Percentiles rank a stretch among this genome's conserved stretches.
Evolutionary conservation across 2,888 invertebrate genomes (phyloP).

Genomic region (Ectemnius continuus): DNA sequence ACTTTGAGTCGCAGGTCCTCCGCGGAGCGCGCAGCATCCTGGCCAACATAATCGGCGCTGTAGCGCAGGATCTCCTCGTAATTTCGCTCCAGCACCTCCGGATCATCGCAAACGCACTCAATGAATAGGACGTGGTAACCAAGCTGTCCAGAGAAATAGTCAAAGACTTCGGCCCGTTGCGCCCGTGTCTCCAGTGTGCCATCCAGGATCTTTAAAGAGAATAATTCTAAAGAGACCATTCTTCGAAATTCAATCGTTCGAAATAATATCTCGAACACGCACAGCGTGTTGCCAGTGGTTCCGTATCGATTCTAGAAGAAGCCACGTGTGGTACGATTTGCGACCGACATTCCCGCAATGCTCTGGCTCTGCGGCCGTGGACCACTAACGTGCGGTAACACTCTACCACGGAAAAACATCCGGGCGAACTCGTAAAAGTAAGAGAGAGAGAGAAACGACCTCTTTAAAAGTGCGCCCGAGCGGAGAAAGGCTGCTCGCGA

Average conservation of each 20-base stretch:
- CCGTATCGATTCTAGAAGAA: neutral
- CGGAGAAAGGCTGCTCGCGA: constrained; percentile 41
- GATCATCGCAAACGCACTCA: constrained; percentile 94
- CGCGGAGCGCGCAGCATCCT: constrained; percentile 88
- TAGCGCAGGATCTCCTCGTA: constrained; percentile 90
- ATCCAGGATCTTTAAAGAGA: constrained; percentile 87
- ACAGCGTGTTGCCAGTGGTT: too few species aligned
- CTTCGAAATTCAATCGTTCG: too few species aligned
- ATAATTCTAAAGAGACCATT: constrained; percentile 23
- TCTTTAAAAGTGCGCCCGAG: constrained; percentile 14
- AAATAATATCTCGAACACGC: too few species aligned
- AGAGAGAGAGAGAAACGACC: constrained; percentile 23
- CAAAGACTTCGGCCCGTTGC: constrained; percentile 87
- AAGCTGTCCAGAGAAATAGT: constrained; percentile 85
- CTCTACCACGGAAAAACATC: constrained; percentile 22
- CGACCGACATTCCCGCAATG: neutral
- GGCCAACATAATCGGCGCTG: constrained; percentile 91
- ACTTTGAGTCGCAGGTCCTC: constrained; percentile 90
- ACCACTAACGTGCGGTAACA: neutral
- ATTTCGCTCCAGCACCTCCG: constrained; percentile 84
- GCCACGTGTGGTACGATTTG: neutral
- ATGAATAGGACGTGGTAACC: constrained; percentile 94
- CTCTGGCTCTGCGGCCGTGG: neutral
- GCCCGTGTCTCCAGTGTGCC: constrained; percentile 93
- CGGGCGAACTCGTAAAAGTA: constrained; percentile 31